Conservation (phyloP, 2,113 vertebrate genomes). For the Acrocephalus arundinaceus region DNA sequence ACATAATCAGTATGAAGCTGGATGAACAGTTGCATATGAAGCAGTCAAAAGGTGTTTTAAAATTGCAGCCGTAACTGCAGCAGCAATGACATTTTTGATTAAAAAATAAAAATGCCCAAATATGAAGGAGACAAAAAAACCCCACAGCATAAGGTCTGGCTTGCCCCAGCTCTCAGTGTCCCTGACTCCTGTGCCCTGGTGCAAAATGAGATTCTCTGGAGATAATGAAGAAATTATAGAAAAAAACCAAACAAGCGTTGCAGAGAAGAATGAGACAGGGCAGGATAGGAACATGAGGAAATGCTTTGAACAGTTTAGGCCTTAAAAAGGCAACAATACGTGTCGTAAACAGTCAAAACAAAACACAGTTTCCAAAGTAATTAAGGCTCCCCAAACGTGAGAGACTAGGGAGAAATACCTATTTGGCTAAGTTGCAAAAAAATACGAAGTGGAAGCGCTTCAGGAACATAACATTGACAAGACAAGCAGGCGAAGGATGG, state of each 20-base stretch:
- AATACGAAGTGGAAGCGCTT: constrained; percentile 36
- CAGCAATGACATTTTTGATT: constrained; percentile 10
- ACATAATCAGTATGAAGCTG: constrained; percentile 4
- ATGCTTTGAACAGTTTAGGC: neutral
- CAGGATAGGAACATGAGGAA: neutral
- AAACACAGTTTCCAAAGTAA: constrained; percentile 50
- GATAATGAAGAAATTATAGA: neutral
- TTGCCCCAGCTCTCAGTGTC: neutral
- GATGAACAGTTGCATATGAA: neutral
- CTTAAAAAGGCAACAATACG: constrained; percentile 20
- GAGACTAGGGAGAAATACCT: constrained; percentile 44
- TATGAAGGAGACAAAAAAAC: constrained; percentile 26
- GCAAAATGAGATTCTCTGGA: constrained; percentile 17
- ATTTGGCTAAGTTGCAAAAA: constrained; percentile 51
- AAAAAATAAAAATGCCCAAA: constrained; percentile 35
- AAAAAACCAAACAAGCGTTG: neutral
- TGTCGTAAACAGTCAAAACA: constrained; percentile 8
- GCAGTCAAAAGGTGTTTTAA: constrained; percentile 17
- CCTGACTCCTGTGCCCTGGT: neutral
- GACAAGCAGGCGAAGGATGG: constrained; percentile 12
- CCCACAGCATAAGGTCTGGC: neutral
- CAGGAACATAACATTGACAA: constrained; percentile 30
- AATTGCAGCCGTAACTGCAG: neutral
- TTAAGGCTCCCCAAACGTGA: constrained; percentile 47
- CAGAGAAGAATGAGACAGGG: neutral